Conservation (phyloP, 37 sponge, comb jelly and placozoan genomes). For the Beroe forskalii region DNA sequence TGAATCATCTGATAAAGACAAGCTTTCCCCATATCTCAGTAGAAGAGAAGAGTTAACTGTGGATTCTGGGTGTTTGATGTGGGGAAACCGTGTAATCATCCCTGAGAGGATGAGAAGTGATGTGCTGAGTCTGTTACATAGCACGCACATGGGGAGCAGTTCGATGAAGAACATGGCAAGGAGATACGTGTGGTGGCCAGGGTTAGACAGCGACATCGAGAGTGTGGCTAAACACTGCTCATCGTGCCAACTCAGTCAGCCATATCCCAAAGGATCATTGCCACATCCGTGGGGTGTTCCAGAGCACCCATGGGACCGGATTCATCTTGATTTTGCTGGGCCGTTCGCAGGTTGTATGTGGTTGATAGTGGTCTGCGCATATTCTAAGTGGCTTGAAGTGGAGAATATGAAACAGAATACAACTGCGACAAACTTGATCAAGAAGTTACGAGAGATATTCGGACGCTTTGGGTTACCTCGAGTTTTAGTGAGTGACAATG, state of each 20-base stretch:
- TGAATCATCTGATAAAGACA: too few species aligned
- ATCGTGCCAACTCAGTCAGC: not conserved
- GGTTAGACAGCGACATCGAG: not conserved
- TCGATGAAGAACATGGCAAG: constrained; percentile 6
- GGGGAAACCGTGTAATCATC: constrained; percentile 67
- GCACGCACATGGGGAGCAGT: not conserved
- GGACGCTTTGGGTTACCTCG: not conserved
- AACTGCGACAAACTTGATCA: not conserved
- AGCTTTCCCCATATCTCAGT: not conserved
- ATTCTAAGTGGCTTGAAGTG: constrained; percentile 20
- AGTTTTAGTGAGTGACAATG: not conserved
- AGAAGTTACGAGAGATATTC: not conserved
- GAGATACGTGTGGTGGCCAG: constrained; percentile 10
- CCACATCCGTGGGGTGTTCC: not conserved
- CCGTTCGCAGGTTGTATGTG: not conserved
- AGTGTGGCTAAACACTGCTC: not conserved
- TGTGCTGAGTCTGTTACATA: not conserved
- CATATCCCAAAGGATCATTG: not conserved
- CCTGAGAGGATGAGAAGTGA: constrained; percentile 17
- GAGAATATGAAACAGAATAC: not conserved
- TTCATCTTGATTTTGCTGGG: constrained; percentile 19
- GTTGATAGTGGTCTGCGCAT: not conserved
- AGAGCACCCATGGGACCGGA: not conserved
- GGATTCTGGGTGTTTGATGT: constrained; percentile 66
- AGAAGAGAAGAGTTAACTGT: constrained; percentile 59